Evolutionary conservation across 2,113 vertebrate species (phyloP).

Genomic region (Chiloscyllium plagiosum): DNA sequence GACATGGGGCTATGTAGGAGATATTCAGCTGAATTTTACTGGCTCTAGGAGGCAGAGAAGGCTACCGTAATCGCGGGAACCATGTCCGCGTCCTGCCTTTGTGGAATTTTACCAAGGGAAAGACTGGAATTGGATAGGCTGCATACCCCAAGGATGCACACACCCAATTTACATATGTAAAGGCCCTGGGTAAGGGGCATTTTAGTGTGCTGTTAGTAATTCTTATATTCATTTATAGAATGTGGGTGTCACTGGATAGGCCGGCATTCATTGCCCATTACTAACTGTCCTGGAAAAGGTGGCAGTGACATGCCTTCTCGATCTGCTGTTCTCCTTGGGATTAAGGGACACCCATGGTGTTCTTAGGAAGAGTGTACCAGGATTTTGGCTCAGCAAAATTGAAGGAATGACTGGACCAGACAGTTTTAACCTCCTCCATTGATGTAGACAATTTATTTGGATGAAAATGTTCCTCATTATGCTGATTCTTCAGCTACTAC

Average conservation of each 20-base stretch:
- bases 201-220: not conserved
- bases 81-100: not conserved
- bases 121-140: not conserved
- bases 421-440: not conserved
- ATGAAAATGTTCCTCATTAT: not conserved
- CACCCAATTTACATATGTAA: not conserved
- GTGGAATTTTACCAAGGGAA: not conserved
- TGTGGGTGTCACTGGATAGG: too few relatives aligned
- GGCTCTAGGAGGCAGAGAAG: not conserved
- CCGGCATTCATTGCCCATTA: too few relatives aligned
- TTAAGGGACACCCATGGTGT: too few relatives aligned
- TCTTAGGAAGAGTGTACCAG: too few relatives aligned
- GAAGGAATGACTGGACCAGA: not conserved
- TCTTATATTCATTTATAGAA: too few relatives aligned
- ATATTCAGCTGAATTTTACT: not conserved
- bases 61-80: not conserved
- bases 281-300: too few relatives aligned
- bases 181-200: not conserved
- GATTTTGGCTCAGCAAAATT: too few relatives aligned
- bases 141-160: too few relatives aligned
- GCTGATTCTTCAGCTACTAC: not conserved
- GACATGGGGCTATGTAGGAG: not conserved
- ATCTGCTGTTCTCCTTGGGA: too few relatives aligned
- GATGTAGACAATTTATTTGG: too few relatives aligned
- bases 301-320: too few relatives aligned